Evolutionary conservation across 2,888 invertebrate species (phyloP).

Genomic region (Phania funesta): DNA sequence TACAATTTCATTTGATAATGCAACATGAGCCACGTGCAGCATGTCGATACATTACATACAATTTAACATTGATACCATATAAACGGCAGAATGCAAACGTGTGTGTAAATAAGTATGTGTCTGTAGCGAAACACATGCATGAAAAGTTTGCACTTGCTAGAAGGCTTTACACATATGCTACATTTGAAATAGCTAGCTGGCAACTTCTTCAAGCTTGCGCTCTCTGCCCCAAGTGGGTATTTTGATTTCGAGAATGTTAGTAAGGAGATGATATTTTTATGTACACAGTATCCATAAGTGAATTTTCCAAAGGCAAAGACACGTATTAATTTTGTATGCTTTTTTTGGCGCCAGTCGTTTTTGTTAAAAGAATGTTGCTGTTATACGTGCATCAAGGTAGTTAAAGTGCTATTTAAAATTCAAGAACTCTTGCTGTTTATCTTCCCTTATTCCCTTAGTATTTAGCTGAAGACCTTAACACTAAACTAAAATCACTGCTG

Average conservation of each 20-base stretch:
- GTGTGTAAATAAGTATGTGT: no score
- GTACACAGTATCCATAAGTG: constrained; percentile 26
- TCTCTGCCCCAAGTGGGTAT: constrained; percentile 18
- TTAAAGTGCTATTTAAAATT: constrained; percentile 29
- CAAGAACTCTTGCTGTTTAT: not conserved
- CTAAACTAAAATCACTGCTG: constrained; percentile 16
- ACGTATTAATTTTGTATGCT: constrained; percentile 54
- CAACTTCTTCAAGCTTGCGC: constrained; percentile 12
- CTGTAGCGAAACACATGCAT: no score
- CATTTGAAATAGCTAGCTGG: not conserved
- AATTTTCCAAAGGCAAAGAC: constrained; percentile 42
- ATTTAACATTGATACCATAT: constrained; percentile 52
- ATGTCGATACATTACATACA: constrained; percentile 47
- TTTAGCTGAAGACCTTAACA: not conserved
- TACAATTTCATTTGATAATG: constrained; percentile 54
- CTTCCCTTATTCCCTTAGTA: not conserved
- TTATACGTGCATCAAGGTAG: constrained; percentile 57
- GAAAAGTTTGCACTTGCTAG: constrained; percentile 34
- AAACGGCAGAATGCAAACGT: no score
- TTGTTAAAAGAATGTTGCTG: constrained; percentile 18
- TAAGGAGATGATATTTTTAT: constrained; percentile 46
- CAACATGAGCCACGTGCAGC: constrained; percentile 57
- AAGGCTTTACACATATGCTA: constrained; percentile 32
- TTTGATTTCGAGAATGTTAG: constrained; percentile 38
- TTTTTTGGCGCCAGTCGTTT: constrained; percentile 46